These are phyloP conservation scores for Cheirogaleus major DNA, from an alignment of 2,797 vertebrate genomes.

Conservation along the genomic window DNA sequence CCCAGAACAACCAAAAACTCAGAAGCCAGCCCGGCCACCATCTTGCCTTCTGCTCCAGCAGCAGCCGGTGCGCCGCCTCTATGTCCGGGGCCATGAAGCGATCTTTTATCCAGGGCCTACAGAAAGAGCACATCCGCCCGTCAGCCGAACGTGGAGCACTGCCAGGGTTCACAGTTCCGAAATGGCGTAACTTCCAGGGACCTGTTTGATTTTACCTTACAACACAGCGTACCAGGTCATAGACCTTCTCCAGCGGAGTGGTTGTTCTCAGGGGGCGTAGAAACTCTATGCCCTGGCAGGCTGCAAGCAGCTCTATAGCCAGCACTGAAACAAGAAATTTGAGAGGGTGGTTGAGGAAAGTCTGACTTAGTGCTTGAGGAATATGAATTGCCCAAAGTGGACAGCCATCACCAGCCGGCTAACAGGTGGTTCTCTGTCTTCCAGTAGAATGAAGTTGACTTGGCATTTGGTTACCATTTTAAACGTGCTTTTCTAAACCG, in stretches of 20 bases:
- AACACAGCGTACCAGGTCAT: constrained; percentile 96
- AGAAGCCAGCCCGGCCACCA: not conserved
- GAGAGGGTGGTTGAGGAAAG: not conserved
- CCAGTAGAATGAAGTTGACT: not conserved
- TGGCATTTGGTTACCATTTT: not conserved
- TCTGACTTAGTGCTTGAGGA: not conserved
- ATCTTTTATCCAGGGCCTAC: constrained; percentile 98
- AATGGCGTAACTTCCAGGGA: constrained; percentile 50
- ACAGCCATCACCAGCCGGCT: not conserved
- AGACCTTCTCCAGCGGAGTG: constrained; percentile 98
- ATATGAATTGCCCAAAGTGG: not conserved
- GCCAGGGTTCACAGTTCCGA: not conserved
- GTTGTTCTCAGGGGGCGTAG: constrained; percentile 96
- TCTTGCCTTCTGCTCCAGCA: constrained; percentile 94
- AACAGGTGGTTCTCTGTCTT: not conserved
- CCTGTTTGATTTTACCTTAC: constrained; percentile 92
- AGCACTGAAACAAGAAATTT: constrained; percentile 88
- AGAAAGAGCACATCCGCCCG: constrained; percentile 52
- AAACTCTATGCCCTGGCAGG: constrained; percentile 99
- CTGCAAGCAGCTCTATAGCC: constrained; percentile 95
- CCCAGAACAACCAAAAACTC: not conserved
- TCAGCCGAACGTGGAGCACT: constrained; percentile 86
- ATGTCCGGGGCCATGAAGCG: constrained; percentile 99
- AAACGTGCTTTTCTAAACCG: not conserved
- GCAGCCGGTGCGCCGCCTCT: constrained; percentile 93